Evolutionary conservation across 1,140 invertebrate species (phyloP).

Genomic region (Scaptomyza graminum): DNA sequence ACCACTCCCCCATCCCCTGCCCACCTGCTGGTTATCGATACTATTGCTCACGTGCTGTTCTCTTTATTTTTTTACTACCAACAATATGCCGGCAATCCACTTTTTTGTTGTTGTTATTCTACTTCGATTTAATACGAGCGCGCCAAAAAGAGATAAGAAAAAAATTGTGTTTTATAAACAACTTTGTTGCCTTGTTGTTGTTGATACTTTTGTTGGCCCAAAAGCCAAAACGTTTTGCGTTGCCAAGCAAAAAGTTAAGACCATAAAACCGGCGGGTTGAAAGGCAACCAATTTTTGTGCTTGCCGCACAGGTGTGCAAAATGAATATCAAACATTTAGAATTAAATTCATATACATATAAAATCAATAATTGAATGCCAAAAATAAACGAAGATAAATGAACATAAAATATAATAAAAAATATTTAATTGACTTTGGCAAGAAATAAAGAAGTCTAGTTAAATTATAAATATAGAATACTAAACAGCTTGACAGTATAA

Average conservation of each 20-base stretch:
- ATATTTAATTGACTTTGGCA: conserved; percentile 12
- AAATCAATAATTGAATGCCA: conserved; percentile 53
- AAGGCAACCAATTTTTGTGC: conserved; percentile 4
- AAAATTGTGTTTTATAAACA: conserved; percentile 46
- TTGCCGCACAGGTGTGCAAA: conserved; percentile 65
- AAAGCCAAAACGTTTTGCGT: conserved; percentile 35
- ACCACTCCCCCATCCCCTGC: background rate
- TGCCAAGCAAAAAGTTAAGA: conserved; percentile 60
- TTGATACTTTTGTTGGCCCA: conserved; percentile 8
- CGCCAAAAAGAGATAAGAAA: conserved; percentile 36
- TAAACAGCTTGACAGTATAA: background rate
- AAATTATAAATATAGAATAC: background rate
- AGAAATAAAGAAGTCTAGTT: background rate
- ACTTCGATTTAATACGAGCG: conserved; percentile 53
- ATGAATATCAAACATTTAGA: conserved; percentile 21
- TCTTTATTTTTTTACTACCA: background rate
- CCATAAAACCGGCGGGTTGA: conserved; percentile 12
- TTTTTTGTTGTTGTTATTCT: conserved; percentile 40
- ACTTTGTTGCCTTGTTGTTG: conserved; percentile 39
- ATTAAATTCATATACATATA: no score
- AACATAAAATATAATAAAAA: conserved; percentile 21
- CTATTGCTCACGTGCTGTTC: conserved; percentile 47
- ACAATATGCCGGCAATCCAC: conserved; percentile 27
- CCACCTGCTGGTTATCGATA: conserved; percentile 33
- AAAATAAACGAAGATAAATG: conserved; percentile 60